These are phyloP conservation scores for Odocoileus hemionus DNA, from an alignment of 2,113 vertebrate species.

Conservation along the genomic window DNA sequence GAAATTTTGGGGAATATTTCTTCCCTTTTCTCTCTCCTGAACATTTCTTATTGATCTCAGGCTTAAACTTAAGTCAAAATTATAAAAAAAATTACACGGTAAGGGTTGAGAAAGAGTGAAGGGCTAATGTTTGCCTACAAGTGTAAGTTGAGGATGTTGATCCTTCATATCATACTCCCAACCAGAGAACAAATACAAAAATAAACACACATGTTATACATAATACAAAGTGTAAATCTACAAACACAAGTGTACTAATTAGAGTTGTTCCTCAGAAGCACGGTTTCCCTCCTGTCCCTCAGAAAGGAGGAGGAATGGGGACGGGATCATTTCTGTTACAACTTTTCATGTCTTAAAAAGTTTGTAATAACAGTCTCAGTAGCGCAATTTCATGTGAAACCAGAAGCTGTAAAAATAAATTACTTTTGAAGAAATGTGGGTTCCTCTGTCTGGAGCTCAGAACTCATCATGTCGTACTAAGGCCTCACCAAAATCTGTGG, in stretches of 20 bases:
- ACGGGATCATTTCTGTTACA: constrained; percentile 38
- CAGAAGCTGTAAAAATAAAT: constrained; percentile 89
- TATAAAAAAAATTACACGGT: constrained; percentile 29
- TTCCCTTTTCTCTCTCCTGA: constrained; percentile 47
- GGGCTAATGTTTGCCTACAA: constrained; percentile 12
- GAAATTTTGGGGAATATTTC: not conserved
- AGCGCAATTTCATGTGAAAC: constrained; percentile 75
- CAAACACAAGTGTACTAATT: constrained; percentile 58
- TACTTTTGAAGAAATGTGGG: constrained; percentile 79
- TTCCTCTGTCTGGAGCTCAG: constrained; percentile 71
- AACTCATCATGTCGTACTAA: constrained; percentile 93
- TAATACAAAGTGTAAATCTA: constrained; percentile 69
- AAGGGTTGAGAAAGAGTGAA: constrained; percentile 34
- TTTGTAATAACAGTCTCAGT: constrained; percentile 77
- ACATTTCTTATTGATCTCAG: constrained; percentile 66
- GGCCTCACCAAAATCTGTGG: constrained; percentile 93
- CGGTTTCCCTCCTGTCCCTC: constrained; percentile 22
- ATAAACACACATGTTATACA: constrained; percentile 70
- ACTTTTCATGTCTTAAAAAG: constrained; percentile 58
- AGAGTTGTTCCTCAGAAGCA: constrained; percentile 57
- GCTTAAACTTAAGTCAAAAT: constrained; percentile 55
- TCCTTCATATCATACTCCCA: constrained; percentile 61
- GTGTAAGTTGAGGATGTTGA: constrained; percentile 21
- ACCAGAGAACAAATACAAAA: constrained; percentile 71
- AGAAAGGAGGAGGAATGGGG: constrained; percentile 41